phyloP scores from a whole-genome alignment of 92 coral and sea anemone genomes.

The Bergia sp. region DNA sequence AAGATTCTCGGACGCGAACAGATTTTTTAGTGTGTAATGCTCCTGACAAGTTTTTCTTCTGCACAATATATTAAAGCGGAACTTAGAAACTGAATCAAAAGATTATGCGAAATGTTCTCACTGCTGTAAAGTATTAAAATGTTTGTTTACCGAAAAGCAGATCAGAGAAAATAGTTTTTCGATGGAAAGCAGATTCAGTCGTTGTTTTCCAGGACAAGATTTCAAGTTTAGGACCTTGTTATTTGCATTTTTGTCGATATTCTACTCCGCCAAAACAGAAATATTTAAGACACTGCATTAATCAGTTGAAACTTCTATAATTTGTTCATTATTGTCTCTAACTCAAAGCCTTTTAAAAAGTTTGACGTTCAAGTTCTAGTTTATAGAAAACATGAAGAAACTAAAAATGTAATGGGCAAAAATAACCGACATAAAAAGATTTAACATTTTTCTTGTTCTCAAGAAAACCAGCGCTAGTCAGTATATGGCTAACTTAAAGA shows the following conservation, averaged over 20 bases:
- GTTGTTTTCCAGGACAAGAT: neutral
- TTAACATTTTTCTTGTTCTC: neutral
- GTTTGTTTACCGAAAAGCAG: neutral
- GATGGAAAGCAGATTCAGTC: neutral
- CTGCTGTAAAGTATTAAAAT: neutral
- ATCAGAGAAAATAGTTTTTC: neutral
- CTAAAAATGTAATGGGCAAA: neutral
- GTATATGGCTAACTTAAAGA: neutral
- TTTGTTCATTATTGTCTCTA: neutral
- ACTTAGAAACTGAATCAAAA: no score
- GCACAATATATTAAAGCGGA: neutral
- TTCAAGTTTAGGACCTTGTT: no score
- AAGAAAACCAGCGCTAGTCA: neutral
- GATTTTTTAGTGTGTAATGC: no score
- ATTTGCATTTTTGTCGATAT: neutral
- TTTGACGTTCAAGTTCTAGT: neutral
- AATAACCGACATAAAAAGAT: neutral
- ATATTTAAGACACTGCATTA: no score
- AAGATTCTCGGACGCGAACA: neutral
- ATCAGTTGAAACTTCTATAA: no score
- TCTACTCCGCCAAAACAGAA: neutral
- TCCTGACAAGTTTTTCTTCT: neutral
- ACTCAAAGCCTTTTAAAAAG: neutral
- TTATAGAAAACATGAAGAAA: neutral
- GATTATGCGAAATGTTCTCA: no score